Evolutionary conservation across 2,797 vertebrate species (phyloP), one percentile per base, ranked within the genome.

Genomic region (Bovichtus variegatus): DNA sequence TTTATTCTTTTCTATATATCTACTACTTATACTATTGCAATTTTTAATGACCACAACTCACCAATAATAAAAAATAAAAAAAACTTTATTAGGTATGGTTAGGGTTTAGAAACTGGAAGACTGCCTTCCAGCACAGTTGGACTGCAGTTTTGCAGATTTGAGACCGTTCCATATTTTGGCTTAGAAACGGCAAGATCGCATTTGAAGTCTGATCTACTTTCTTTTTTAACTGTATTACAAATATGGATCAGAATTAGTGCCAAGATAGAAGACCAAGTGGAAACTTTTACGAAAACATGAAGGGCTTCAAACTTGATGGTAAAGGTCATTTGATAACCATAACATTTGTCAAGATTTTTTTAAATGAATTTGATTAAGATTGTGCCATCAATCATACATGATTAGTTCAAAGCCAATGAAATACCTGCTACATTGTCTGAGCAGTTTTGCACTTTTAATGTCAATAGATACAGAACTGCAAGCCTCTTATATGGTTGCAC

Each of bases 381-480:
- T 23, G 3, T 16, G 16, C 41, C 25, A 41, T 43, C 46, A 61
- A 40, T 38, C 13, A 38, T 36, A 15, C 31, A 38, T 2, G 13
- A 44, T 38, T 13, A 53, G 18, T 10, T 36, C 18, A 64, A 64
- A 64, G 36, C 21, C 46, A 51, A 13, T 31, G 19, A 49, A 18
- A 27, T 43, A 34, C 18, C 34, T 19, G 31, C 31, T n/a, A 16
- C 19, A 47, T 29, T 10, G 3, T 41, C 18, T 49, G n/a, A 19
- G 23, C 34, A 41, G 31, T 34, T 76, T n/a, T 40, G 23, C 57
- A 65, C 29, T 21, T 63, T 11, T 25, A 54, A 29, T 75, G 19
- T 46, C 62, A 40, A 47, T 59, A 23, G 25, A 61, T 34, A 50
- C 36, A 74, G n/a, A 55, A 43, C 47, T 36, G 9, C 64, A n/a